Evolutionary conservation across 2,113 vertebrate genomes (phyloP).

Genomic region (cat (Felis catus)): DNA sequence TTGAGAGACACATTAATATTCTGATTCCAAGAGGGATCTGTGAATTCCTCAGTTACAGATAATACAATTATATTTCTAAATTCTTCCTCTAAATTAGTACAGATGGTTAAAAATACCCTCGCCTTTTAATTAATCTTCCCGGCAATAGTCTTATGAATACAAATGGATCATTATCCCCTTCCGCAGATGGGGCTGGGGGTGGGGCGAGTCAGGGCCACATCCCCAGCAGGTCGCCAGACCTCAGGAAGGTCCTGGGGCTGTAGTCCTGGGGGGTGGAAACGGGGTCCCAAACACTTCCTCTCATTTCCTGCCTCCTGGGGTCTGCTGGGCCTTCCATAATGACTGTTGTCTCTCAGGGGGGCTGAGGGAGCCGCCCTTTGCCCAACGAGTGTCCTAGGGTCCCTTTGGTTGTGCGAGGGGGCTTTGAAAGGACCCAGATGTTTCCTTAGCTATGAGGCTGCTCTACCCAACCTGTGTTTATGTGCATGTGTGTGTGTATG

Average conservation of each 20-base stretch:
- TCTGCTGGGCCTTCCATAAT: background rate
- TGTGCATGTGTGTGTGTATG: background rate
- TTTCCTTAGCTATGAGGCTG: no score
- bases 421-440: background rate
- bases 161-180: background rate
- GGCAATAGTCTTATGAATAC: constrained; percentile 48
- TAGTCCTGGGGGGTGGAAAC: background rate
- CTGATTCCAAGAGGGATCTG: constrained; percentile 45
- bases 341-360: fast-evolving
- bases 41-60: constrained; percentile 46
- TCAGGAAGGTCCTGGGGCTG: background rate
- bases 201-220: background rate
- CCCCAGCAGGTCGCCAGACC: fast-evolving
- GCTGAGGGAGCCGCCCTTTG: background rate
- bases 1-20: constrained; percentile 45
- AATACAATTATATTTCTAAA: constrained; percentile 56
- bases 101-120: constrained; percentile 67
- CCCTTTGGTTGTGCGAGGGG: background rate
- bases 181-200: background rate
- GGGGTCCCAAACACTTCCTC: fast-evolving
- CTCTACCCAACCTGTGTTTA: fast-evolving
- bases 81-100: constrained; percentile 55
- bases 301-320: background rate
- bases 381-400: no score
- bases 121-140: constrained; percentile 69